Conservation (phyloP, 2,113 vertebrate species). For the Neomonachus schauinslandi region DNA sequence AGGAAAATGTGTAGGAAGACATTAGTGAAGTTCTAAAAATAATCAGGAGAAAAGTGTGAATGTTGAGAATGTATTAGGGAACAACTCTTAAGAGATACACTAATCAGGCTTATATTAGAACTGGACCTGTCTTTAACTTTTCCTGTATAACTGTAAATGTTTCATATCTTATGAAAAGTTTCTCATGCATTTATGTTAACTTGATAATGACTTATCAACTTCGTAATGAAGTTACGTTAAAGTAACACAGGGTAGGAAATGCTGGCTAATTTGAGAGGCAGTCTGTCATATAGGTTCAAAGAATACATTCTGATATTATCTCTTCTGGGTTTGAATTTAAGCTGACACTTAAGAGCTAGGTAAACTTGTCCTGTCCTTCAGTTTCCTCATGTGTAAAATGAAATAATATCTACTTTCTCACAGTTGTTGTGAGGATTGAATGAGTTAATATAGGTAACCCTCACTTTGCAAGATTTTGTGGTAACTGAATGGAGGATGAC, state of each 20-base stretch:
- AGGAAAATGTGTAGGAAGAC: background rate
- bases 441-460: background rate
- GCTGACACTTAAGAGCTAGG: background rate
- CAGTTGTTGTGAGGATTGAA: background rate
- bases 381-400: background rate
- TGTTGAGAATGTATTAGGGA: background rate
- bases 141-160: background rate
- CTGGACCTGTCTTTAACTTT: background rate
- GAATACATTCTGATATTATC: background rate
- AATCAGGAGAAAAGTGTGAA: constrained; percentile 14
- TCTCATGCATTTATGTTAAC: constrained; percentile 3
- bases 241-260: background rate
- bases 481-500: background rate
- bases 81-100: background rate
- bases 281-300: background rate
- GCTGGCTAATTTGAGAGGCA: background rate
- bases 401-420: background rate
- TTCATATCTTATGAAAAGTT: constrained; percentile 40
- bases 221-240: constrained; percentile 26
- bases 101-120: background rate
- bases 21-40: background rate
- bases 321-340: background rate
- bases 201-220: background rate
- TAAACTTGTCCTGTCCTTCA: background rate
- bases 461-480: background rate